Conservation (phyloP, 2,888 invertebrate species). For the Empis stercorea region DNA sequence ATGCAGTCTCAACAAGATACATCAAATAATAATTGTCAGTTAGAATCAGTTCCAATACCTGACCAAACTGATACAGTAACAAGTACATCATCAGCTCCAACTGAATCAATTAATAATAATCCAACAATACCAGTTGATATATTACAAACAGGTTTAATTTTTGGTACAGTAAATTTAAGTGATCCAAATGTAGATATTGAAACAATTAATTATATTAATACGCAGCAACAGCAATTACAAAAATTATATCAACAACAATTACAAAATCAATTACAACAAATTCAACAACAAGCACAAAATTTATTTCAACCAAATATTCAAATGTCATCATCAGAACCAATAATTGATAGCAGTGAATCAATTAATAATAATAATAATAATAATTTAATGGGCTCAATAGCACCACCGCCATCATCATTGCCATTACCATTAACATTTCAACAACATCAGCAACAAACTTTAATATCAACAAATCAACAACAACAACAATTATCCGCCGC, state of each 20-base stretch:
- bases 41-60: constrained; percentile 5
- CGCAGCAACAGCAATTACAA: constrained; percentile 32
- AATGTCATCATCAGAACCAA: constrained; percentile 3
- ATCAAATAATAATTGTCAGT: too few species aligned
- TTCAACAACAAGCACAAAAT: constrained; percentile 32
- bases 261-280: constrained; percentile 22
- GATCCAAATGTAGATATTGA: constrained; percentile 23
- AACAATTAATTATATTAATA: constrained; percentile 27
- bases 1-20: background rate
- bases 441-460: constrained; percentile 14
- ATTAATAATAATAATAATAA: constrained; percentile 1
- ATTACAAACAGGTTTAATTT: constrained; percentile 10
- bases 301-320: constrained; percentile 14
- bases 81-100: constrained; percentile 19
- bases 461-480: constrained; percentile 16
- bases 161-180: background rate
- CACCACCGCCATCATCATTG: constrained; percentile 19
- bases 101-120: constrained; percentile 16
- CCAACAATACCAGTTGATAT: constrained; percentile 24
- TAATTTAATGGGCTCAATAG: constrained; percentile 11
- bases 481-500: constrained; percentile 16
- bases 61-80: constrained; percentile 18
- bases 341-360: background rate
- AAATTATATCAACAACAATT: constrained; percentile 30
- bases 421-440: constrained; percentile 9